Base-by-base conservation (phyloP, 2,113 vertebrate genomes). In the Laterallus jamaicensis region DNA sequence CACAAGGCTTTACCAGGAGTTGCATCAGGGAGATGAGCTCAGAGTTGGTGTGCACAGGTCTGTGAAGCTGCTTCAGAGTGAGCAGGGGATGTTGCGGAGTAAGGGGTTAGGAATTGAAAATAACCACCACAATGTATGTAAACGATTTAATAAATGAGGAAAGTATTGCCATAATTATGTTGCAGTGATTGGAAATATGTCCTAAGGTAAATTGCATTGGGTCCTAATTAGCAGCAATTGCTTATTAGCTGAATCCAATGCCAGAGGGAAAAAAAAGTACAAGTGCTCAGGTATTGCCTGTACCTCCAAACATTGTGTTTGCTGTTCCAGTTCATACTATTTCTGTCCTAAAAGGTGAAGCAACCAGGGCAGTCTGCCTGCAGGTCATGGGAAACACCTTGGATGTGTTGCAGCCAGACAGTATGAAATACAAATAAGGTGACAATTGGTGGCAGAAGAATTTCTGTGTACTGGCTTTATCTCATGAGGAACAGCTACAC, bases 41-140 rank as follows among this genome's bases (percentile, higher is more conserved):
- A 63, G 52, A 82, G 79, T 12, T 15, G 25, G 2, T 0, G 1
- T 35, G 5, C 0, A 0, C 10, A 2, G 49, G 32, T 29, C 25
- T 13, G 0, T 7, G 44, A 42, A 44, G 26, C 54, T 40, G 12
- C 56, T 63, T 44, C 16, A 1, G 9, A 71, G 39, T 6, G 42
- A 84, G 44, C n/a, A 42, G 37, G 10, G 52, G 8, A 10, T 2
- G 0, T 11, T 35, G 52, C 0, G 0, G 32, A 68, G 26, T 2
- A 40, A 70, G 19, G 16, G 75, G 31, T 15, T 59, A 31, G 47
- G 24, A 29, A 25, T 0, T 29, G 39, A 49, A 70, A 82, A 78
- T 39, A n/a, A 39, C 56, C 55, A 3, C 22, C 58, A 7, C 8
- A 24, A 3, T 2, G 3, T 15, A 15, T 64, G 55, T 26, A 37